These are phyloP conservation scores for Falco cherrug DNA, from an alignment of 2,797 vertebrate species.

Conservation along the genomic window DNA sequence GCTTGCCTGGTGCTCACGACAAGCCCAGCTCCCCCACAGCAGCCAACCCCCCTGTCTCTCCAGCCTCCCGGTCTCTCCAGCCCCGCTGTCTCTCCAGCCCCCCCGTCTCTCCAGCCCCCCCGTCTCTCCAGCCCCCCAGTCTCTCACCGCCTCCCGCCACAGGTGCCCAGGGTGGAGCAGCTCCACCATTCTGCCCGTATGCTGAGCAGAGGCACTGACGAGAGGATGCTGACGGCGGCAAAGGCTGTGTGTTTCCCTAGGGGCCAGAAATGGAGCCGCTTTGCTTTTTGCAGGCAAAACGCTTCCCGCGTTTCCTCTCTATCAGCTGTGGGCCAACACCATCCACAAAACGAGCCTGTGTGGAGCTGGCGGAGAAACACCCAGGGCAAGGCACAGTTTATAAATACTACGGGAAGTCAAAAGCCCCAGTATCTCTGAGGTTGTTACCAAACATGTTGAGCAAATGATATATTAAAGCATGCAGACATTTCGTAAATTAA, in stretches of 20 bases:
- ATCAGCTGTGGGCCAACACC: background rate
- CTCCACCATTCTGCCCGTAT: rapidly evolving
- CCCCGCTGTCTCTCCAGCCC: too few relatives aligned
- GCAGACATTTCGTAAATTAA: constrained; percentile 58
- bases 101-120: too few relatives aligned
- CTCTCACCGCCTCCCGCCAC: rapidly evolving
- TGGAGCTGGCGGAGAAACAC: background rate
- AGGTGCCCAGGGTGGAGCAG: background rate
- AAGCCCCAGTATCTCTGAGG: constrained; percentile 11
- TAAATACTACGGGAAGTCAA: constrained; percentile 14
- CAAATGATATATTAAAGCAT: constrained; percentile 42
- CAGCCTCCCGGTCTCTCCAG: too few relatives aligned
- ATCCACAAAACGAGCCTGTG: background rate
- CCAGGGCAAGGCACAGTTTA: background rate
- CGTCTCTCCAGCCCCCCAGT: too few relatives aligned
- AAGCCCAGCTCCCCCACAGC: background rate
- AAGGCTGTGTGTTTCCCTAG: rapidly evolving
- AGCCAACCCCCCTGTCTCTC: too few relatives aligned
- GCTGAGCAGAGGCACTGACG: rapidly evolving
- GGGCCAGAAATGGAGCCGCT: background rate
- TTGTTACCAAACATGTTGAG: constrained; percentile 55
- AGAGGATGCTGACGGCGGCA: background rate
- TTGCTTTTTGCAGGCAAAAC: background rate
- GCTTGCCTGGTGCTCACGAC: rapidly evolving
- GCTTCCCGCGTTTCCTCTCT: background rate